Evolutionary conservation across 2,888 invertebrate species (phyloP).

Genomic region (Sarcophaga variegata): DNA sequence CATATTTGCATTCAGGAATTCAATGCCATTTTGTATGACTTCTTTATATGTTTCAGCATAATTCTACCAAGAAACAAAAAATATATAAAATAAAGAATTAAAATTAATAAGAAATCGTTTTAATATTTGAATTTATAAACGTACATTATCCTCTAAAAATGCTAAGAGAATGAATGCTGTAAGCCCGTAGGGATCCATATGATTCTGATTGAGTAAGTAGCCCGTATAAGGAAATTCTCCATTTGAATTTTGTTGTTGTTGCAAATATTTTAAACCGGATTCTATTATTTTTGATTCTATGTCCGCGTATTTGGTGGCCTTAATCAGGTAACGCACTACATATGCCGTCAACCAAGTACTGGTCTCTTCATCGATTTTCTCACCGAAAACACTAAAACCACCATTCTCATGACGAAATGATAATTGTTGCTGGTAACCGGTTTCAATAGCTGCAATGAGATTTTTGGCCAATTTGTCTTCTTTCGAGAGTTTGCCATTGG

Average conservation of each 20-base stretch:
- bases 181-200: slow-evolving; percentile 86
- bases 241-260: not conserved
- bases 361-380: slow-evolving; percentile 83
- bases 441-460: slow-evolving; percentile 77
- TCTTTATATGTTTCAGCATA: slow-evolving; percentile 83
- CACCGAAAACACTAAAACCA: slow-evolving; percentile 90
- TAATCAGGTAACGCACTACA: slow-evolving; percentile 88
- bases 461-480: slow-evolving; percentile 77
- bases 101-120: not conserved
- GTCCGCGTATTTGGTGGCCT: slow-evolving; percentile 86
- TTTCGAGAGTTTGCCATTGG: not conserved
- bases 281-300: slow-evolving; percentile 77
- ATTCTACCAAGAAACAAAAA: slow-evolving; percentile 71
- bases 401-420: slow-evolving; percentile 87
- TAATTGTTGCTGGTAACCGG: slow-evolving; percentile 89
- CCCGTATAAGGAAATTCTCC: slow-evolving; percentile 85
- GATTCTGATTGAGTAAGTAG: slow-evolving; percentile 82
- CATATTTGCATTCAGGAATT: slow-evolving; percentile 87
- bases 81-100: not conserved
- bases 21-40: slow-evolving; percentile 88
- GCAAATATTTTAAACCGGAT: slow-evolving; percentile 22
- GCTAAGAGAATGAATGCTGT: slow-evolving; percentile 89
- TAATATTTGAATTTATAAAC: not conserved
- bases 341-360: slow-evolving; percentile 93
- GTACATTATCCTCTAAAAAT: slow-evolving; percentile 85